Conservation (phyloP, 2,113 vertebrate species). For the Triplophysa dalaica region DNA sequence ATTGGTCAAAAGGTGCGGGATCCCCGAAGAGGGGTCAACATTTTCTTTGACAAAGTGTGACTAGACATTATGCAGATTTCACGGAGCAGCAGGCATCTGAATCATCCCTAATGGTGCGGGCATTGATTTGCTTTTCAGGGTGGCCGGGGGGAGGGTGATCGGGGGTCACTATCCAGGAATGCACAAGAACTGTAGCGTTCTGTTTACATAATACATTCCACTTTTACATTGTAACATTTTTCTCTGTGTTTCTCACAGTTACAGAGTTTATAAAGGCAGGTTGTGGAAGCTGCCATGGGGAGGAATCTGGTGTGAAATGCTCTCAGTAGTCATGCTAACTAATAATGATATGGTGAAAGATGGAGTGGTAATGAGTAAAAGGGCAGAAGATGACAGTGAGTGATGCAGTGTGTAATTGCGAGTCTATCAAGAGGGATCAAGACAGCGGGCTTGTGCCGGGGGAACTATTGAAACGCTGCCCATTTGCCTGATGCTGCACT, state of each 20-base stretch:
- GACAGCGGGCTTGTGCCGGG: constrained; percentile 47
- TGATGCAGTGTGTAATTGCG: constrained; percentile 67
- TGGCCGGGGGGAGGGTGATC: not conserved
- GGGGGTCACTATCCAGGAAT: constrained; percentile 26
- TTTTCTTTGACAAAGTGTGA: constrained; percentile 44
- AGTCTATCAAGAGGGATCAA: constrained; percentile 64
- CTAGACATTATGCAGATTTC: constrained; percentile 54
- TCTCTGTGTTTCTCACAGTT: not conserved
- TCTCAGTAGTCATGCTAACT: constrained; percentile 42
- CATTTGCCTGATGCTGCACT: constrained; percentile 57
- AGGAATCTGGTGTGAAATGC: constrained; percentile 7
- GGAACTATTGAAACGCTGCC: constrained; percentile 50
- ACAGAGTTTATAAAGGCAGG: not conserved
- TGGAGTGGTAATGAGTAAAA: constrained; percentile 41
- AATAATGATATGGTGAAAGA: constrained; percentile 48
- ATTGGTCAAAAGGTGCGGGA: constrained; percentile 18
- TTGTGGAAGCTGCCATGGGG: not conserved
- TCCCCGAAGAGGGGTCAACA: constrained; percentile 41
- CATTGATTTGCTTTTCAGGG: constrained; percentile 28
- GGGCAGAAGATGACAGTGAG: constrained; percentile 54
- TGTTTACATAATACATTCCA: not conserved
- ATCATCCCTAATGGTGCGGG: constrained; percentile 35
- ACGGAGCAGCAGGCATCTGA: constrained; percentile 28
- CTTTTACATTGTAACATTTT: not conserved
- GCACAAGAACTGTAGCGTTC: not conserved